These are phyloP conservation scores for Lithobates pipiens DNA, from an alignment of 2,797 vertebrate species.

Conservation along the genomic window DNA sequence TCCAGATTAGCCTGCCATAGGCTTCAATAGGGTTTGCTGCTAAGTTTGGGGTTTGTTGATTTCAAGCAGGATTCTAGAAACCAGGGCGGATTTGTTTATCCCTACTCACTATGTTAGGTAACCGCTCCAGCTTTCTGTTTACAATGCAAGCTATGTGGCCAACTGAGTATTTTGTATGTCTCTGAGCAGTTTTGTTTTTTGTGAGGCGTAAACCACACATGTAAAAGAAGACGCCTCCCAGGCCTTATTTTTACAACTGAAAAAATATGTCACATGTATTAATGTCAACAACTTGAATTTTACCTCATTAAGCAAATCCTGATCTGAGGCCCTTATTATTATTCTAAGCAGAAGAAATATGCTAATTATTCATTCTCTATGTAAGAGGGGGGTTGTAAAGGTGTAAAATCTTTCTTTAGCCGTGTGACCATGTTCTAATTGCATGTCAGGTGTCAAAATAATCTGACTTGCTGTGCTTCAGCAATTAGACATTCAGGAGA, in stretches of 20 bases:
- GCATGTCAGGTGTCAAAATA: slow-evolving; percentile 89
- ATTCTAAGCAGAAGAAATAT: slow-evolving; percentile 85
- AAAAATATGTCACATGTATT: slow-evolving; percentile 83
- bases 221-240: slow-evolving; percentile 48
- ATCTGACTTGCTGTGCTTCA: slow-evolving; percentile 80
- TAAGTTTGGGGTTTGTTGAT: no score
- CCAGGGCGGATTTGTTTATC: no score
- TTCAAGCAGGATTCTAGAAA: no score
- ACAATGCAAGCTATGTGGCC: neutral
- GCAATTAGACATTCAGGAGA: slow-evolving; percentile 84
- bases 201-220: slow-evolving; percentile 40
- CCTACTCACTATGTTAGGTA: neutral
- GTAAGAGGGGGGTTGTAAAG: slow-evolving; percentile 77
- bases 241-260: slow-evolving; percentile 78
- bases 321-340: slow-evolving; percentile 90
- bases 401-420: slow-evolving; percentile 90
- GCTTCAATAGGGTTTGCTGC: no score
- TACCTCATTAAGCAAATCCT: slow-evolving; percentile 91
- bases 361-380: slow-evolving; percentile 86
- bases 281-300: slow-evolving; percentile 87
- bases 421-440: slow-evolving; percentile 89
- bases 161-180: slow-evolving; percentile 43
- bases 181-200: slow-evolving; percentile 53
- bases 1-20: no score
- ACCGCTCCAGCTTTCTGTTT: slow-evolving; percentile 6